Evolutionary conservation across 2,888 invertebrate species (phyloP).

Genomic region (Mystacides longicornis): DNA sequence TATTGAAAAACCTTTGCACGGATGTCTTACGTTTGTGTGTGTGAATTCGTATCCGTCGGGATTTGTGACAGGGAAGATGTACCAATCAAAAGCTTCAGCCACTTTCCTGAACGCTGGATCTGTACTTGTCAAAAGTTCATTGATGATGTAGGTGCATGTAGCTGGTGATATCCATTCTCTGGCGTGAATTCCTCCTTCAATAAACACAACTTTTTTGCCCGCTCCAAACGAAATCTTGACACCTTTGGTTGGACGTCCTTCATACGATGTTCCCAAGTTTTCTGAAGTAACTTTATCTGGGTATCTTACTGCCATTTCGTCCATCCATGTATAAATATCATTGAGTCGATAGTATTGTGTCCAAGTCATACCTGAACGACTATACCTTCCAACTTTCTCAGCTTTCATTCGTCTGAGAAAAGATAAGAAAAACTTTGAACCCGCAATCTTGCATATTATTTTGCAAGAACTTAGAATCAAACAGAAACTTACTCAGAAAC

Average conservation of each 20-base stretch:
- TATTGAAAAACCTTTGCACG: no score
- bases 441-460: no score
- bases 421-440: no score
- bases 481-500: constrained; percentile 47
- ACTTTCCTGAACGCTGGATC: constrained; percentile 48
- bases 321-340: constrained; percentile 54
- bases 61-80: constrained; percentile 64
- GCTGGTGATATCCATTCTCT: constrained; percentile 72
- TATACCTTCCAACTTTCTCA: constrained; percentile 9
- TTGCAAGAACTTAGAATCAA: no score
- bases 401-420: constrained; percentile 5
- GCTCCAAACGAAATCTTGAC: constrained; percentile 40
- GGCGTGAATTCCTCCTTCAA: constrained; percentile 59
- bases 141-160: constrained; percentile 60
- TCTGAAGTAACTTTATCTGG: constrained; percentile 44
- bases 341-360: constrained; percentile 50
- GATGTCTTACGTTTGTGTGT: constrained; percentile 53
- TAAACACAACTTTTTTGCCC: constrained; percentile 51
- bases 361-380: constrained; percentile 42
- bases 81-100: constrained; percentile 65
- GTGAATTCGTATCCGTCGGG: constrained; percentile 67
- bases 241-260: constrained; percentile 53
- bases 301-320: constrained; percentile 41
- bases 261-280: constrained; percentile 50
- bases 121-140: constrained; percentile 56